These are phyloP conservation scores for Muscidifurax raptorellus DNA, from an alignment of 1,140 invertebrate genomes.

Conservation along the genomic window DNA sequence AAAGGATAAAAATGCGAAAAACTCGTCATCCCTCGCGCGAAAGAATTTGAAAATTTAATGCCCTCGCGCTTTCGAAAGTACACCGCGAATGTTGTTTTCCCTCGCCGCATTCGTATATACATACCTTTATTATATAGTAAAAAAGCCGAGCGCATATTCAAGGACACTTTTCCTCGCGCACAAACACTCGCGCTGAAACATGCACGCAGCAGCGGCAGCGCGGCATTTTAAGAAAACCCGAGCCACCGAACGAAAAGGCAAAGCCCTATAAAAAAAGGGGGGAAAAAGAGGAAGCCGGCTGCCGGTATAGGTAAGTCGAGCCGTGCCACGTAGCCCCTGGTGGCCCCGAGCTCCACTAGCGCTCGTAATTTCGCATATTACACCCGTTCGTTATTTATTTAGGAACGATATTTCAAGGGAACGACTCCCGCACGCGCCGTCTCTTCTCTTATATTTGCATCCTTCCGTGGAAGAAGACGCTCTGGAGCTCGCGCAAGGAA, in stretches of 20 bases:
- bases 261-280: slow-evolving; percentile 23
- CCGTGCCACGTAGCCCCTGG: background rate
- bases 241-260: slow-evolving; percentile 30
- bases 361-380: slow-evolving; percentile 71
- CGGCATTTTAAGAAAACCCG: background rate
- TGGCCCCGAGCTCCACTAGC: background rate
- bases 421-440: slow-evolving; percentile 65
- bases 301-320: background rate
- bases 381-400: slow-evolving; percentile 71
- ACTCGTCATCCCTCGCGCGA: too few species aligned
- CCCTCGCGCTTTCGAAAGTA: too few species aligned
- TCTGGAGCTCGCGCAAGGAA: background rate
- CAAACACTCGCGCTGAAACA: background rate
- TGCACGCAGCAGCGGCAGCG: background rate
- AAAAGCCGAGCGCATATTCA: background rate
- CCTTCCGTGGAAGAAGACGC: slow-evolving; percentile 39
- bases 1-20: too few species aligned
- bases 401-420: slow-evolving; percentile 69
- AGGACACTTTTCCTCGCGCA: background rate
- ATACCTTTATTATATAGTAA: background rate
- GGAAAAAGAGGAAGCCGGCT: background rate
- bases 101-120: background rate
- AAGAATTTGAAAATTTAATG: background rate
- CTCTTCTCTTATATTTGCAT: slow-evolving; percentile 64
- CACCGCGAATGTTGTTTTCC: too few species aligned